phyloP scores from a whole-genome alignment of 2,113 vertebrate genomes.

The Siphamia tubifer region DNA sequence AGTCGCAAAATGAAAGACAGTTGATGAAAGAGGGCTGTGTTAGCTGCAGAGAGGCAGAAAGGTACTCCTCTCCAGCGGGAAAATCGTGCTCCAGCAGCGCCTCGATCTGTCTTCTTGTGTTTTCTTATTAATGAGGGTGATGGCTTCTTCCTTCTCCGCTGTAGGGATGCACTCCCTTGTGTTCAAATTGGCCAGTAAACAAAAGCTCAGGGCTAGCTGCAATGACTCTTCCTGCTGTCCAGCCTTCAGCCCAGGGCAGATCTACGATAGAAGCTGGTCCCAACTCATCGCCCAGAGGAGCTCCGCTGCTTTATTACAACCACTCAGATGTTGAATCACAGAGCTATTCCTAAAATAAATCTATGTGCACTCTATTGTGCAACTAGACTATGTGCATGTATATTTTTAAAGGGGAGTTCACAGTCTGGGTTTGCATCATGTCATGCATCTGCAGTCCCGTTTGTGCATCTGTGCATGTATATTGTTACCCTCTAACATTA shows the following conservation, averaged over 20 bases:
- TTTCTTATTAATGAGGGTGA: slow-evolving; percentile 50
- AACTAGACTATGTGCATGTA: slow-evolving; percentile 2
- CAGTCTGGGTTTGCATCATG: slow-evolving; percentile 10
- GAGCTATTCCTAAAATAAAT: slow-evolving; percentile 56
- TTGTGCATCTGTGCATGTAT: slow-evolving; percentile 26
- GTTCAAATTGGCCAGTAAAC: slow-evolving; percentile 15
- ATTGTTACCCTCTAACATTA: slow-evolving; percentile 11
- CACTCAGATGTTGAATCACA: slow-evolving; percentile 63
- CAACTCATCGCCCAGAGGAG: slow-evolving; percentile 17
- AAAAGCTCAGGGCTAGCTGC: neutral
- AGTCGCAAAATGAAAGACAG: slow-evolving; percentile 31
- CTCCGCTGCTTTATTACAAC: slow-evolving; percentile 37
- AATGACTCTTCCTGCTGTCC: slow-evolving; percentile 10
- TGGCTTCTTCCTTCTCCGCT: slow-evolving; percentile 10
- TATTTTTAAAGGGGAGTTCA: slow-evolving; percentile 1
- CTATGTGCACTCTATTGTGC: slow-evolving; percentile 25
- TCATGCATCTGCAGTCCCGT: slow-evolving; percentile 13
- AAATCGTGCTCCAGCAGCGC: neutral
- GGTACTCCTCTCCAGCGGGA: slow-evolving; percentile 31
- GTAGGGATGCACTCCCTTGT: neutral
- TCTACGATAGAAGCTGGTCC: slow-evolving; percentile 10
- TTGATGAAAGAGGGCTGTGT: slow-evolving; percentile 31
- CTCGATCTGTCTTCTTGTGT: slow-evolving; percentile 39
- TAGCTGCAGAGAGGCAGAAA: slow-evolving; percentile 21
- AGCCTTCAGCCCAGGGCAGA: neutral